Conservation (phyloP, 2,888 invertebrate species). For the Cenopis cana region DNA sequence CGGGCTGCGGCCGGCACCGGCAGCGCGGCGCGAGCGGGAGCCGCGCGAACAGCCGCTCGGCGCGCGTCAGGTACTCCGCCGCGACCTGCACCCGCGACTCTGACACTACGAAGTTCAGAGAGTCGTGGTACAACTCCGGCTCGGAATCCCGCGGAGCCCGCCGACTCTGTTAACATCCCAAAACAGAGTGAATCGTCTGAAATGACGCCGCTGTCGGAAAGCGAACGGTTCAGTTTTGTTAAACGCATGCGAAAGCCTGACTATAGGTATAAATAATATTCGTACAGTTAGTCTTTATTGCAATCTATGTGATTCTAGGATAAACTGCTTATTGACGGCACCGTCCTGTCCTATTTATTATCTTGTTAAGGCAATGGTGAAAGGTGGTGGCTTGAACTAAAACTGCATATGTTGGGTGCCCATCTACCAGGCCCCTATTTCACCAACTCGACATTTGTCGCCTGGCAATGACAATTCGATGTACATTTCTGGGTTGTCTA, state of each 20-base stretch:
- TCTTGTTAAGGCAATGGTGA: no score
- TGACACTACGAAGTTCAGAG: slow-evolving; percentile 44
- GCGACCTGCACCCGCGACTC: slow-evolving; percentile 51
- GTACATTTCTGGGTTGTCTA: no score
- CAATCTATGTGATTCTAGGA: slow-evolving; percentile 28
- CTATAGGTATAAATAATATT: background rate
- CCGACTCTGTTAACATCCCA: slow-evolving; percentile 49
- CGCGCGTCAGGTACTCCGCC: slow-evolving; percentile 74
- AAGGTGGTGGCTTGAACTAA: background rate
- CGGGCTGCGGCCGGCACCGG: no score
- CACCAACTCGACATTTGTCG: no score
- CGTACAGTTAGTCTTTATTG: slow-evolving; percentile 9
- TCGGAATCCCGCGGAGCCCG: slow-evolving; percentile 42
- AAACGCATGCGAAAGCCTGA: slow-evolving; percentile 34
- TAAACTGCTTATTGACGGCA: background rate
- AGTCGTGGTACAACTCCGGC: slow-evolving; percentile 47
- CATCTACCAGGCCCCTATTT: background rate
- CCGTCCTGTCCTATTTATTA: background rate
- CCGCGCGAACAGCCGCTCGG: slow-evolving; percentile 62
- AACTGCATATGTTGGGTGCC: background rate
- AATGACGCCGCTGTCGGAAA: background rate
- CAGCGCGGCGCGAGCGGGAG: slow-evolving; percentile 49
- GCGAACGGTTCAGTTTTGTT: slow-evolving; percentile 35
- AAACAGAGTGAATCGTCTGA: slow-evolving; percentile 31
- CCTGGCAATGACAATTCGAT: no score